phyloP scores from a whole-genome alignment of 2,113 vertebrate genomes.

The Archocentrus centrarchus region DNA sequence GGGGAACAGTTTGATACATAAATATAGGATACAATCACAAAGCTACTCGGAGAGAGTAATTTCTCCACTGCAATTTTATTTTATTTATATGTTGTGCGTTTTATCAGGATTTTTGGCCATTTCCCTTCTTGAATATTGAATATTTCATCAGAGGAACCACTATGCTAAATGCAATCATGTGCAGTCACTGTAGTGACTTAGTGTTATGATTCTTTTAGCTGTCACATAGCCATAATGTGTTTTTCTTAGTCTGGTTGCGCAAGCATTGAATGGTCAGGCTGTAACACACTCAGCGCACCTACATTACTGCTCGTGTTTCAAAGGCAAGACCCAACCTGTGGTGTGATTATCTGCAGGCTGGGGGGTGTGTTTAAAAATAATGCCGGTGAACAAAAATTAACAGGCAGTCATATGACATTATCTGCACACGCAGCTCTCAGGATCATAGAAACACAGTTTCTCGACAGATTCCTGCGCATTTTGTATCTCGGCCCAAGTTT shows the following conservation, averaged over 20 bases:
- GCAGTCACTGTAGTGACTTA: not conserved
- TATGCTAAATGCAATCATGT: not conserved
- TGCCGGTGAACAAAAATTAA: not conserved
- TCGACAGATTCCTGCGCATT: not conserved
- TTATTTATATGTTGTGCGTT: not conserved
- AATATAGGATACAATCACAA: accelerated
- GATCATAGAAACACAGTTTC: not conserved
- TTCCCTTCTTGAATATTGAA: not conserved
- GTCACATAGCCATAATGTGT: not conserved
- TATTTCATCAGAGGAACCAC: not conserved
- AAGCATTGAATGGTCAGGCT: constrained; percentile 23
- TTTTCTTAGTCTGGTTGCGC: constrained; percentile 28
- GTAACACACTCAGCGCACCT: constrained; percentile 36
- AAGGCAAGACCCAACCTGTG: constrained; percentile 58
- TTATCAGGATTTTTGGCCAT: not conserved
- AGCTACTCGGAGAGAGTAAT: not conserved
- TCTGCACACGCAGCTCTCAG: not conserved
- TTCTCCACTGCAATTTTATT: not conserved
- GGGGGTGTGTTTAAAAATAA: constrained; percentile 16
- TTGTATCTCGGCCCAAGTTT: not conserved
- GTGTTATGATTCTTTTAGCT: not conserved
- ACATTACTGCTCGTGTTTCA: constrained; percentile 12
- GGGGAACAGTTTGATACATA: not conserved
- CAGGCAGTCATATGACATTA: not conserved
- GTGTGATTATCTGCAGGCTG: constrained; percentile 30